Base-by-base conservation (phyloP, 2,113 vertebrate species). In the Ammodytes dubius region DNA sequence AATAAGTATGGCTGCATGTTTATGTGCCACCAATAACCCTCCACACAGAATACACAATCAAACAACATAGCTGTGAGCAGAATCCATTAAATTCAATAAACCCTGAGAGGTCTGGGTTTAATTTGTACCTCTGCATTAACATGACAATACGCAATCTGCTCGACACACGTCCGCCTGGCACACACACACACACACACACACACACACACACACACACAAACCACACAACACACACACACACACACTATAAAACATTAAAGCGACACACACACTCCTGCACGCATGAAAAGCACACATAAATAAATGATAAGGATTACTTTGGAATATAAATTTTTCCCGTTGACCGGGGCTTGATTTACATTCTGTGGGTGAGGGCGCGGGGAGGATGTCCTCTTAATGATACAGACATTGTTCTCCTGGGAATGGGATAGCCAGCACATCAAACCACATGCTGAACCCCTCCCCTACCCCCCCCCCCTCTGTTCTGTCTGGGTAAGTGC, bases 81-180 rank as follows among this genome's bases (percentile, higher is more conserved):
- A 85, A 79, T 14, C 58, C 42, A 83, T 88, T 90, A 64, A 77
- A 89, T 88, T 84, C 82, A 87, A 93, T 87, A 79, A 87, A 88
- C 66, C 77, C 76, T 17, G 42, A 79, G 84, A 86, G 90, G 86
- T 78, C 77, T 39, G 66, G 74, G n/a, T 84, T 83, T 74, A 71
- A 88, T 88, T 83, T 87, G 83, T 88, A 69, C 53, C 74, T 71
- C 72, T 5, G 66, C 84, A 93, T 93, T 92, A 89, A 73, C 91
- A 92, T 92, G 83, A 92, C 77, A 92, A 93, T 90, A 64, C 82
- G 64, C 70, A 61, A 50, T 58, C 87, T 77, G 85, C 81, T 76
- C 14, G 0, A n/a, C 39, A 58, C 63, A 2, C 27, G 27, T 37
- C 40, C 79, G 57, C 83, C 47, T 9, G 82, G 87, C 86, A 71